These are phyloP conservation scores for Malurus cyaneus DNA, from an alignment of 2,113 vertebrate species.

Conservation along the genomic window DNA sequence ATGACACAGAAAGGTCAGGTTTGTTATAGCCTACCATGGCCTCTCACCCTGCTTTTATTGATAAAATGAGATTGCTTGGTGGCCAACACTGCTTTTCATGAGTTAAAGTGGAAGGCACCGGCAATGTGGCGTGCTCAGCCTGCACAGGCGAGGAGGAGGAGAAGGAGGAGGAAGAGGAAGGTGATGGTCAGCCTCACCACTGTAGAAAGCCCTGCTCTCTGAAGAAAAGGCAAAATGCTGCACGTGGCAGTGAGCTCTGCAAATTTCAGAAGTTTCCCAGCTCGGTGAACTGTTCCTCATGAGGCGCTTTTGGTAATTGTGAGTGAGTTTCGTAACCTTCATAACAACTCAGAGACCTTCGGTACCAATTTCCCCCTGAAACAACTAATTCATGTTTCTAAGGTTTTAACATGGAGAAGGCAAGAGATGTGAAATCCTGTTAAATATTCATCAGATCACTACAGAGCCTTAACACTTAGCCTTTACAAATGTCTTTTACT, in stretches of 20 bases:
- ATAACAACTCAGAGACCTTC: neutral
- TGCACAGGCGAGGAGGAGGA: neutral
- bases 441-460: neutral
- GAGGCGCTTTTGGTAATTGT: neutral
- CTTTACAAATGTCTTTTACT: neutral
- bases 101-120: neutral
- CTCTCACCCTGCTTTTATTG: slow-evolving; percentile 30
- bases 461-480: neutral
- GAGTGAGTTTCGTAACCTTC: slow-evolving; percentile 1
- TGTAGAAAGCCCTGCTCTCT: neutral
- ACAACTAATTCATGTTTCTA: neutral
- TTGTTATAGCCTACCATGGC: slow-evolving; percentile 16
- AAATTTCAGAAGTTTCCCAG: neutral
- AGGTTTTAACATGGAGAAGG: neutral
- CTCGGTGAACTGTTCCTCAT: neutral
- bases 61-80: neutral
- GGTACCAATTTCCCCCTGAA: neutral
- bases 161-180: neutral
- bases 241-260: neutral
- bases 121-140: accelerated
- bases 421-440: neutral
- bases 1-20: slow-evolving; percentile 24
- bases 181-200: neutral
- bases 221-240: neutral
- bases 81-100: neutral